Base-by-base conservation (phyloP, 1,140 invertebrate species). In the Tigriopus japonicus region DNA sequence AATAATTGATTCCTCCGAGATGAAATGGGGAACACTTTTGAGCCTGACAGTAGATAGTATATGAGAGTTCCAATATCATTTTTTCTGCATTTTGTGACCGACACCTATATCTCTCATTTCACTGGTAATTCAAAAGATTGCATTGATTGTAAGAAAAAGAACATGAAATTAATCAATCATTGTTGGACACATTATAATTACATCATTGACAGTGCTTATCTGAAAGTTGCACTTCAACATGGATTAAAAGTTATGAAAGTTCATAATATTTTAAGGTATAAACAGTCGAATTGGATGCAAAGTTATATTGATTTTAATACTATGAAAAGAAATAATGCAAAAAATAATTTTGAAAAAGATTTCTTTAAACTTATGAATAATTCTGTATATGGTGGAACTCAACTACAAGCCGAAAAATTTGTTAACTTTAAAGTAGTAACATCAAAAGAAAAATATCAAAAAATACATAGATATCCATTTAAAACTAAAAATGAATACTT, bases 321-420 rank as follows among this genome's bases (percentile, higher is more conserved):
- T 24, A 59, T 66, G 53, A 54, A 67, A 41, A 59, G 70, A 64
- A 55, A 65, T 59, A n/a, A 56, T 59, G 65, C 69, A 17, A 70
- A 58, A 56, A 71, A 69, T 64, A 65, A 70, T 13, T 76, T 76
- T 69, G 74, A 76, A 68, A 74, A 74, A 66, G 70, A 75, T 28
- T 61, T 56, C 1, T 61, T 17, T 24, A 53, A 61, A 40, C 35
- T 56, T 15, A 24, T 61, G 10, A 61, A 54, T 21, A 56, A 56
- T 21, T 35, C 24, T 0, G 17, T 61, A 13, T 61, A 40, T 55
- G 28, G 28, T 35, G 28, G 28, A 35, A 35, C 28, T 35, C 9
- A 5, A 35, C 9, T 35, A 35, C 28, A 56, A 42, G 21, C 42
- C 6, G 41, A 52, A 61, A 61, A 61, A 13, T 41, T 15, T 19